Evolutionary conservation across 2,113 vertebrate genomes (phyloP), one percentile per base, ranked within the genome.

Genomic region (Tupaia tana): DNA sequence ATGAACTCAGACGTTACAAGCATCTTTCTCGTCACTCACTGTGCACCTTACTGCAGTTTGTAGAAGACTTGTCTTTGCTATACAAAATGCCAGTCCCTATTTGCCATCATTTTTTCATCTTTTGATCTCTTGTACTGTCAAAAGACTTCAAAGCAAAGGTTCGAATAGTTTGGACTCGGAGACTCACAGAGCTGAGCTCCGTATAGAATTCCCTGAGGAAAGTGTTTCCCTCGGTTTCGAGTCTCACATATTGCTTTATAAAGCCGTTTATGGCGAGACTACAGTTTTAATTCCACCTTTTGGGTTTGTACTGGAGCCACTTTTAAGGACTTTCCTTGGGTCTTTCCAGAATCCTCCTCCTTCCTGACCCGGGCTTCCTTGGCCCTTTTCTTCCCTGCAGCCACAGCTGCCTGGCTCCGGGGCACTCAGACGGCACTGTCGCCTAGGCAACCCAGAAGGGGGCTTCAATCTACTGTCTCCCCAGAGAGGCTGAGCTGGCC

Each of bases 371-470:
- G 18, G 19, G 79, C 89, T 95, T 95, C 83, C 79, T 81, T 86
- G 86, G 97, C 86, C 91, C 94, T 93, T 96, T 91, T 67, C 86
- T 96, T 95, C 95, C 95, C 89, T 84, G 88, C 94, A 97, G 93
- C 93, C 93, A 95, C 97, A 96, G 97, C 97, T 97, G 97, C 97
- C 89, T 94, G 95, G 93, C 96, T 97, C 75, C 91, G 66, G 97
- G 96, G 97, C 97, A 97, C 97, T 97, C 97, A 97, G 93, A 89
- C 86, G 29, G 97, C 89, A 93, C 95, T 97, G 97, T 97, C 87
- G 61, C 97, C 96, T 97, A 93, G 97, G 96, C 96, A 97, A 97
- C 97, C 89, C 96, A 97, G 97, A 96, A 97, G 93, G 97, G 97
- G 97, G 96, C 96, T 97, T 97, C 97, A 93, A 95, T 97, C 97